These are phyloP conservation scores for Phenganax marumi DNA, from an alignment of 92 coral and sea anemone genomes.

Conservation along the genomic window DNA sequence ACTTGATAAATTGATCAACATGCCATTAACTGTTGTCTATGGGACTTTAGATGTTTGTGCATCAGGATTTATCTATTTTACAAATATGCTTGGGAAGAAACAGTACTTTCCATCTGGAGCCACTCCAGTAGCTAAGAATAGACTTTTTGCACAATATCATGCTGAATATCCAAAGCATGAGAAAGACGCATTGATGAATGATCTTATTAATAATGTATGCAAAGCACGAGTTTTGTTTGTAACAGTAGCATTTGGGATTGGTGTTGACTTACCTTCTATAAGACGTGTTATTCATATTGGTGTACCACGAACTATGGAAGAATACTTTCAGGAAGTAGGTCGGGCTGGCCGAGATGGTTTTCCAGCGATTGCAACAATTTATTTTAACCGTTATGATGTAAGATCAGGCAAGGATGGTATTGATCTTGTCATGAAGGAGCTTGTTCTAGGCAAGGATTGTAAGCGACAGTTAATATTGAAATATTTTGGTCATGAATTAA, in stretches of 20 bases:
- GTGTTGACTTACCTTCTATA: constrained; percentile 47
- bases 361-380: constrained; percentile 46
- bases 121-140: constrained; percentile 30
- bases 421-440: constrained; percentile 45
- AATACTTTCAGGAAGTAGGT: constrained; percentile 61
- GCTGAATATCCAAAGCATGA: constrained; percentile 66
- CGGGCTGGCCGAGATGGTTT: constrained; percentile 62
- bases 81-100: constrained; percentile 19
- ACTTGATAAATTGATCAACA: constrained; percentile 17
- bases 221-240: constrained; percentile 63
- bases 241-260: constrained; percentile 59
- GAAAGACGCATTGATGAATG: constrained; percentile 46
- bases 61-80: constrained; percentile 50
- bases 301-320: constrained; percentile 53
- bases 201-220: constrained; percentile 17
- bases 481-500: constrained; percentile 49
- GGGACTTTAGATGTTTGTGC: constrained; percentile 54
- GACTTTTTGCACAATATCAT: constrained; percentile 62
- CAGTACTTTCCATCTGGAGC: constrained; percentile 59
- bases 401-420: constrained; percentile 41
- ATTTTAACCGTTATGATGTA: constrained; percentile 53
- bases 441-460: constrained; percentile 34
- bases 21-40: constrained; percentile 62
- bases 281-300: constrained; percentile 61
- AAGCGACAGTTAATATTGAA: constrained; percentile 54